Evolutionary conservation across 2,888 invertebrate species (phyloP).

Genomic region (Masnerella sp.): DNA sequence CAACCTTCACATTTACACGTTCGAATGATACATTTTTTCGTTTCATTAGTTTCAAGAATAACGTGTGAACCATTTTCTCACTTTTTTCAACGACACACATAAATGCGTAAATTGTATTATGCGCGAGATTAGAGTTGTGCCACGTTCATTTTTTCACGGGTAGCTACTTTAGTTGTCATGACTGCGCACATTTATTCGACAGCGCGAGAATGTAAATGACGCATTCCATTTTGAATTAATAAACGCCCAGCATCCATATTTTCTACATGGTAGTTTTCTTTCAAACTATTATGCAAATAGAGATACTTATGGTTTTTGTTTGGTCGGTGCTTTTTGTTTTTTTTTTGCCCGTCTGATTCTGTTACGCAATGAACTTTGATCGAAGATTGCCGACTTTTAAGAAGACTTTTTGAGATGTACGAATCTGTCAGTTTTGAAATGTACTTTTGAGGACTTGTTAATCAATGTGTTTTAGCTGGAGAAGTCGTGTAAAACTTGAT

Average conservation of each 20-base stretch:
- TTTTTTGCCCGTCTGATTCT: background rate
- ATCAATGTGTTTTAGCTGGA: too few species aligned
- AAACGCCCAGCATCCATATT: slow-evolving; percentile 27
- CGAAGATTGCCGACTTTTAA: slow-evolving; percentile 13
- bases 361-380: slow-evolving; percentile 15
- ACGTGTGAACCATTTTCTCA: slow-evolving; percentile 10
- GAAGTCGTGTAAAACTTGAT: too few species aligned
- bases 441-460: background rate
- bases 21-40: background rate
- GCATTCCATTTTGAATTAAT: slow-evolving; percentile 39
- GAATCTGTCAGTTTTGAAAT: slow-evolving; percentile 6
- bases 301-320: slow-evolving; percentile 29
- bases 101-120: slow-evolving; percentile 11
- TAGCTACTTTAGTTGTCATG: slow-evolving; percentile 44
- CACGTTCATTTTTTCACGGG: slow-evolving; percentile 16
- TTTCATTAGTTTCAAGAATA: background rate
- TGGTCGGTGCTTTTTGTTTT: slow-evolving; percentile 4
- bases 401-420: slow-evolving; percentile 1
- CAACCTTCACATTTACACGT: background rate
- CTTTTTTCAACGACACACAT: slow-evolving; percentile 20
- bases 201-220: slow-evolving; percentile 29
- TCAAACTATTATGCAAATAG: slow-evolving; percentile 43
- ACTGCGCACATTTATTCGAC: slow-evolving; percentile 34
- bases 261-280: slow-evolving; percentile 35
- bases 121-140: slow-evolving; percentile 8